A percentile compares a stretch with the other conserved stretches of the same genome.
These are phyloP conservation scores for Scelioninae gen. 2 DNA, from an alignment of 2,888 invertebrate genomes.

Conservation along the genomic window DNA sequence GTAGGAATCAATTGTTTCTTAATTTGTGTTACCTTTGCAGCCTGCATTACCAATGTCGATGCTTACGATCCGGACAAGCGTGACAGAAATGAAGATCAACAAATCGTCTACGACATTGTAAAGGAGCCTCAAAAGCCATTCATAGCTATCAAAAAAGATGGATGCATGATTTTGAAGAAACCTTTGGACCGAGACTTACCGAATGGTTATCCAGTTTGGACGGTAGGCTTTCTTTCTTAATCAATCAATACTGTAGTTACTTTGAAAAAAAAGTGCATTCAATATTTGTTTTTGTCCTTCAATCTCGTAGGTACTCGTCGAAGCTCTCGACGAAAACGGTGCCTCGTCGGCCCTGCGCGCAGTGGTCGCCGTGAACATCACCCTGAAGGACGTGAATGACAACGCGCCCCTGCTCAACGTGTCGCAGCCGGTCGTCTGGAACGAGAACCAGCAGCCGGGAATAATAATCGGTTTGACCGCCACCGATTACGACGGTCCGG, in stretches of 20 bases:
- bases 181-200: conserved; percentile 94
- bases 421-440: conserved; percentile 89
- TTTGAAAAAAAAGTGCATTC: no score
- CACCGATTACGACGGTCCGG: conserved; percentile 87
- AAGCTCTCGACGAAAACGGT: conserved; percentile 86
- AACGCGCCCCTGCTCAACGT: conserved; percentile 92
- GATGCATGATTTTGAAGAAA: conserved; percentile 84
- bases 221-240: conserved; percentile 60
- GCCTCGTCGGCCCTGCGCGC: conserved; percentile 79
- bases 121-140: conserved; percentile 84
- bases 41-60: conserved; percentile 77
- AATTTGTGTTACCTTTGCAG: no score
- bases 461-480: conserved; percentile 82
- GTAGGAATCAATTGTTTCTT: no score
- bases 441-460: conserved; percentile 85
- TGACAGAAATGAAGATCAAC: conserved; percentile 84
- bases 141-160: conserved; percentile 84
- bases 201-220: conserved; percentile 87
- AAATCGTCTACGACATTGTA: conserved; percentile 85
- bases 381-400: conserved; percentile 90
- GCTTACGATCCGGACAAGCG: conserved; percentile 92
- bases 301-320: conserved; percentile 73
- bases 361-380: conserved; percentile 81
- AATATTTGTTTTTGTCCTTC: neutral
- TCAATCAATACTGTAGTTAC: no score